Evolutionary conservation across 92 coral and sea anemone genomes (phyloP).

Genomic region (Paramuricea clavata): DNA sequence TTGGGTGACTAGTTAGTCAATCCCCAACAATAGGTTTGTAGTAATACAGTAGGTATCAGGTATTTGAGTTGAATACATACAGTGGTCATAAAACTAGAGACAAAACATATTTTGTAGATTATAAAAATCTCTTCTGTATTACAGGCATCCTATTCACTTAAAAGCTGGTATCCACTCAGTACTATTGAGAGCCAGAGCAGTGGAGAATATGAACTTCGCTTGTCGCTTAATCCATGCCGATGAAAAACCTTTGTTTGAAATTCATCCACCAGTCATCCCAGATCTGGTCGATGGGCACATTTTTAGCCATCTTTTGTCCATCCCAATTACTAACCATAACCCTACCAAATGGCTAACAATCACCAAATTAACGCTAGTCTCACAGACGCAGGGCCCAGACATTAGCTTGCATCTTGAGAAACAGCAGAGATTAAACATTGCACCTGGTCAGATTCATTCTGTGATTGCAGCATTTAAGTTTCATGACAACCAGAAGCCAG

Average conservation of each 20-base stretch:
- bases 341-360: constrained; percentile 81
- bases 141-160: constrained; percentile 87
- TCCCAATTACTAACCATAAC: constrained; percentile 80
- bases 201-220: constrained; percentile 73
- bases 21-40: no score
- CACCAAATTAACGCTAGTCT: constrained; percentile 63
- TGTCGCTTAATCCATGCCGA: constrained; percentile 70
- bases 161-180: constrained; percentile 87
- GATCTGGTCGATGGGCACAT: constrained; percentile 89
- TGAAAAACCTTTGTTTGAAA: constrained; percentile 61
- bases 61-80: no score
- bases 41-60: no score
- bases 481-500: constrained; percentile 52
- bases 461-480: constrained; percentile 68
- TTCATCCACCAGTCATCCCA: constrained; percentile 79
- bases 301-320: constrained; percentile 71
- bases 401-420: constrained; percentile 58
- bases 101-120: not conserved
- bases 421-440: constrained; percentile 66
- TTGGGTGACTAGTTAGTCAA: no score
- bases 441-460: constrained; percentile 89
- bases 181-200: constrained; percentile 78
- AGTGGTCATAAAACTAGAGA: no score
- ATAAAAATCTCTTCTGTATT: not conserved
- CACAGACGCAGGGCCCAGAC: constrained; percentile 46